A percentile compares a stretch with the other conserved stretches of the same genome.
Conservation (phyloP, 2,797 vertebrate species). For the Loris lydekkerianus region DNA sequence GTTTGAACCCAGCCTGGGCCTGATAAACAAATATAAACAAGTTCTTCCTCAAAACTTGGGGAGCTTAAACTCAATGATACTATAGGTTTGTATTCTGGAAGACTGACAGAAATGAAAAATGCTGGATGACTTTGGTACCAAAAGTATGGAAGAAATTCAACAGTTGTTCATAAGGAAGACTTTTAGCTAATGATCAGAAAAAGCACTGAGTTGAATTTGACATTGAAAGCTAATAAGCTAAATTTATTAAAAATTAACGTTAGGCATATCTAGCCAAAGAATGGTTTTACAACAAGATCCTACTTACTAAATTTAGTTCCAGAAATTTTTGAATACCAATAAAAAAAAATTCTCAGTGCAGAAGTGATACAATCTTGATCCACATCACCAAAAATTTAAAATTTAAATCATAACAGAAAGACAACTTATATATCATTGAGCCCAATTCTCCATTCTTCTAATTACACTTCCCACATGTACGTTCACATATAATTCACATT, state of each 20-base stretch:
- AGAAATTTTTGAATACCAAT: constrained; percentile 23
- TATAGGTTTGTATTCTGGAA: background rate
- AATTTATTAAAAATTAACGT: constrained; percentile 40
- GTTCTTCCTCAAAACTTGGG: background rate
- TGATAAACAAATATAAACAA: constrained; percentile 3
- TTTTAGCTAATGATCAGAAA: background rate
- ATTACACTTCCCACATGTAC: background rate
- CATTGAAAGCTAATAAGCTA: background rate
- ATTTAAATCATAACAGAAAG: constrained; percentile 49
- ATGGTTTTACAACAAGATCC: constrained; percentile 39
- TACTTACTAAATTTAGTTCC: background rate
- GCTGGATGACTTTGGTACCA: background rate
- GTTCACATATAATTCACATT: background rate
- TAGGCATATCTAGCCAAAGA: background rate
- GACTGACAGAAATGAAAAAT: background rate
- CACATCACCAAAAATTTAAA: constrained; percentile 14
- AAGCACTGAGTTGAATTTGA: constrained; percentile 24
- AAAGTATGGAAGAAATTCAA: background rate
- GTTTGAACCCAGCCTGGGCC: too few relatives aligned
- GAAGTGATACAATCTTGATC: background rate
- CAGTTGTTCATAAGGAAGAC: background rate
- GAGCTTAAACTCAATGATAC: background rate
- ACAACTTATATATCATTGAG: background rate
- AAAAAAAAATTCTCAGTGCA: background rate
- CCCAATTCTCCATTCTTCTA: background rate